phyloP scores from a whole-genome alignment of 2,113 vertebrate genomes.

The Coreoperca whiteheadi region DNA sequence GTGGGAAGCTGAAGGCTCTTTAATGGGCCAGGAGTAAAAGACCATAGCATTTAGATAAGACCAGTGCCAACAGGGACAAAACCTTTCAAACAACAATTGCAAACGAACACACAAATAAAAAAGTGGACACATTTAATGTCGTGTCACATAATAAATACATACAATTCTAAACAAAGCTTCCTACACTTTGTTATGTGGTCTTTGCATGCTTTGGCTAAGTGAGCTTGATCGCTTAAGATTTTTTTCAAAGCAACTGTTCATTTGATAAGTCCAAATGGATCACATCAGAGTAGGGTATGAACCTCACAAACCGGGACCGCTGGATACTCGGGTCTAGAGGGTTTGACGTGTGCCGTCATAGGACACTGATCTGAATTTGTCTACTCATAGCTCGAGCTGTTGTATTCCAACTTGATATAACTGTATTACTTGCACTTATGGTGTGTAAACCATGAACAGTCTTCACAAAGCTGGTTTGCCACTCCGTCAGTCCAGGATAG shows the following conservation, averaged over 20 bases:
- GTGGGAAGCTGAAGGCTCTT: conserved; percentile 5
- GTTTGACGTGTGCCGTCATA: background rate
- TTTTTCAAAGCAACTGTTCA: background rate
- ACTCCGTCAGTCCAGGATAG: background rate
- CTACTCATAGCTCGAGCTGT: background rate
- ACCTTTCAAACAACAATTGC: background rate
- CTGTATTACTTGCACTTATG: background rate
- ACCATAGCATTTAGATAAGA: background rate
- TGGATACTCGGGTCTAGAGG: background rate
- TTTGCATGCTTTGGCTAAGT: background rate
- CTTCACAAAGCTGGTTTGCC: background rate
- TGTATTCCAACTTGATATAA: background rate
- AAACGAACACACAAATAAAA: background rate
- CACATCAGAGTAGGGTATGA: background rate
- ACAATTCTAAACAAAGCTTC: background rate
- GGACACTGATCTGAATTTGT: background rate
- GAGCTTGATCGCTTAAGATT: background rate
- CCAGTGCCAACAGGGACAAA: background rate
- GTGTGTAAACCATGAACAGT: background rate
- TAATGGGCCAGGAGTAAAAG: background rate
- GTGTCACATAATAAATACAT: too few species aligned
- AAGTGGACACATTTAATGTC: background rate
- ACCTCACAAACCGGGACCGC: background rate
- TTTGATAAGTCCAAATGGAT: background rate
- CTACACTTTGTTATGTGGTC: background rate